Conservation (phyloP, 2,797 vertebrate species). For the Glyptemys insculpta region DNA sequence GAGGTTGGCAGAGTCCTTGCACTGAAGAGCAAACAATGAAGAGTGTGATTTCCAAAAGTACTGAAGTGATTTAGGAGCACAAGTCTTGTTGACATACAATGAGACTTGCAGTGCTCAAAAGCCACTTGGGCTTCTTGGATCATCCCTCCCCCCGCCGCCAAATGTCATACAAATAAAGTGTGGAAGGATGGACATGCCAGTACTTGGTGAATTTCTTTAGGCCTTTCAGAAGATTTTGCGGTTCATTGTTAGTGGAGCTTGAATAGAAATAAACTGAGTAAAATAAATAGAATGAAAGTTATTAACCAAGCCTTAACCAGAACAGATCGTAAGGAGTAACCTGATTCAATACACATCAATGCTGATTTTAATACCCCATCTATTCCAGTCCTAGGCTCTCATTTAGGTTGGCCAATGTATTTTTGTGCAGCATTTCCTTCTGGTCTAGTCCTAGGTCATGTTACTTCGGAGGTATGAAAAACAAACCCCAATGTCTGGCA, state of each 20-base stretch:
- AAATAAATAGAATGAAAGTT: not conserved
- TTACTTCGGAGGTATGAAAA: not conserved
- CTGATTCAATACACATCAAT: not conserved
- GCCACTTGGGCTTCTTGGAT: not conserved
- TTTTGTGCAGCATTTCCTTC: not conserved
- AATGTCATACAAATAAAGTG: not conserved
- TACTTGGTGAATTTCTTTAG: not conserved
- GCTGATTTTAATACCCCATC: not conserved
- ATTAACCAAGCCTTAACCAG: not conserved
- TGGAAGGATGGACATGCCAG: not conserved
- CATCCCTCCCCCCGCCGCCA: not conserved
- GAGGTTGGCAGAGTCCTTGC: not conserved
- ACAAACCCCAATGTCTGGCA: not conserved
- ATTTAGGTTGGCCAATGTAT: not conserved
- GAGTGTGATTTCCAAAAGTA: not conserved
- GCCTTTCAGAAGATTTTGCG: not conserved
- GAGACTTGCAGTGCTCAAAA: not conserved
- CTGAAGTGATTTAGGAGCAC: not conserved
- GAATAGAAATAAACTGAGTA: not conserved
- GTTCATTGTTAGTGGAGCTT: not conserved
- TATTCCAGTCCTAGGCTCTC: not conserved
- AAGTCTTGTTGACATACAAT: not conserved
- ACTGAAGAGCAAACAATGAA: not conserved
- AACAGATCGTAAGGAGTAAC: not conserved
- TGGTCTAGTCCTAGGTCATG: not conserved